phyloP scores from a whole-genome alignment of 2,113 vertebrate species.

The Plecotus auritus region DNA sequence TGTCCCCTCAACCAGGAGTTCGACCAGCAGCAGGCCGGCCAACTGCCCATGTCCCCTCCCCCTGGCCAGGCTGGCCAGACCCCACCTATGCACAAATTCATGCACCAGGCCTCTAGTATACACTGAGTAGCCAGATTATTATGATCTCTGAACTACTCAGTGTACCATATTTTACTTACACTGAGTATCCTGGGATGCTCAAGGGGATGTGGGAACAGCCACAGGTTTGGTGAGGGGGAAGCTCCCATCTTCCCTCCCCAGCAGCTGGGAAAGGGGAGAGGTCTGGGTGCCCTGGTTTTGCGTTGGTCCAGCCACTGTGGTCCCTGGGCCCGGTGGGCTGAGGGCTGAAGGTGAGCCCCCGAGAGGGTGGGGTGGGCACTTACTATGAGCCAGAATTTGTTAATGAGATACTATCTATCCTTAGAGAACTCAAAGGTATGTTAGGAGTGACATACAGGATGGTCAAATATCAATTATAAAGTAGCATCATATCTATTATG shows the following conservation, averaged over 20 bases:
- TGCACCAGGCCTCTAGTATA: too few relatives aligned
- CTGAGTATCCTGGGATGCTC: conserved; percentile 65
- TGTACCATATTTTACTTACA: too few relatives aligned
- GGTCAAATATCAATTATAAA: not conserved
- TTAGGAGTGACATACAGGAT: not conserved
- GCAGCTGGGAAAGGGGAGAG: conserved; percentile 55
- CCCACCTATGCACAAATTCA: too few relatives aligned
- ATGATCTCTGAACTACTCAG: too few relatives aligned
- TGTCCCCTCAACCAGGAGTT: too few relatives aligned
- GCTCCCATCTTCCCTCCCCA: conserved; percentile 68
- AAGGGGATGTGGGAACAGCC: conserved; percentile 65
- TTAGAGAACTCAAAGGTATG: not conserved
- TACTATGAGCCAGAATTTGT: not conserved
- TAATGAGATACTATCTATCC: not conserved
- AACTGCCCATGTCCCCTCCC: too few relatives aligned
- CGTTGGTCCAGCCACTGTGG: conserved; percentile 69
- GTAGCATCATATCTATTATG: not conserved
- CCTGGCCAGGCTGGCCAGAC: too few relatives aligned
- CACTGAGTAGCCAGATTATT: too few relatives aligned
- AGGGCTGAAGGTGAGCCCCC: conserved; percentile 69
- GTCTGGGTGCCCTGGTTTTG: conserved; percentile 69
- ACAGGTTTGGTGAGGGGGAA: conserved; percentile 55
- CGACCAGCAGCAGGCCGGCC: too few relatives aligned
- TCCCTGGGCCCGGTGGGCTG: conserved; percentile 62
- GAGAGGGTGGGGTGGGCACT: not conserved